Evolutionary conservation across 2,888 invertebrate genomes (phyloP), one percentile per base, ranked within the genome.

Genomic region (Phortica magna): DNA sequence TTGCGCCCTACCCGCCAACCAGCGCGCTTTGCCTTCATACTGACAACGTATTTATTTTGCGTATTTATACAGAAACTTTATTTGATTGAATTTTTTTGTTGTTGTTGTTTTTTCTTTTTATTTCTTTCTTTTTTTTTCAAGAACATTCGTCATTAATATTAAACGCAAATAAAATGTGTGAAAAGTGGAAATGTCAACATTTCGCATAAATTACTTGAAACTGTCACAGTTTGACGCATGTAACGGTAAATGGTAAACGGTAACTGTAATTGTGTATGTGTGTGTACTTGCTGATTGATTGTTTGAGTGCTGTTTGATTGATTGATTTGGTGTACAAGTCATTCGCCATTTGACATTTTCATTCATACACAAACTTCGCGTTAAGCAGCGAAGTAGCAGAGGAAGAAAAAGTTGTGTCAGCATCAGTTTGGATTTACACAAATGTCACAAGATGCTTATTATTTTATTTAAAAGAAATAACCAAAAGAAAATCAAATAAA

Each of bases 191-290:
- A 83, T 87, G 87, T 85, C 85, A 85, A 84, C 85, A 81, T 79
- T 86, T 85, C 80, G 86, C 84, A 86, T 85, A 85, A 86, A 85
- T 85, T 86, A 85, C 86, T 84, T 80, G 82, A 79, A 83, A 83
- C 80, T 80, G 80, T 55, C 75, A 75, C 43, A 70, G 19, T 41
- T 59, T 67, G 2, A 22, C 22, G 61, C n/a, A n/a, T 17, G 68
- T 42, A 43, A 42, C 41, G 43, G 68, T 42, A 41, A 43, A 42
- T 14, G 43, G 42, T 42, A 41, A 6, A 65, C 48, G 7, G 39
- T 14, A 41, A 10, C 59, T 0, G 59, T 59, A 9, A 19, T n/a
- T 59, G 59, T 59, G 7, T 22, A 9, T 59, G 59, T 59, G 59
- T 59, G 22, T 59, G 59, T 59, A 17, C 39, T 67, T n/a, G 41